These are phyloP conservation scores for Chaetogeoica ovagalla DNA, from an alignment of 2,888 invertebrate species.

Conservation along the genomic window DNA sequence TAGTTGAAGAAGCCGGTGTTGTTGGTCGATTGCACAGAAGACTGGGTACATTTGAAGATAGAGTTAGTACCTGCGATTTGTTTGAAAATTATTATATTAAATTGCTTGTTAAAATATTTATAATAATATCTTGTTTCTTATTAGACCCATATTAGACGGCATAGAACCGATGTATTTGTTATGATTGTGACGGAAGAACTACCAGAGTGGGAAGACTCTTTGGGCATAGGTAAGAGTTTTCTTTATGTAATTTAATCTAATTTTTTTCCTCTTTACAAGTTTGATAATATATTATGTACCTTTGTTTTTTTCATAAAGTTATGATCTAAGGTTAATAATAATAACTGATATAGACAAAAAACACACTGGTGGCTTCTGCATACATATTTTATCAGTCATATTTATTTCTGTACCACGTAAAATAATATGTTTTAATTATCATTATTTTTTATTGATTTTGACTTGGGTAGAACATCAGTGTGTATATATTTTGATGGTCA, in stretches of 20 bases:
- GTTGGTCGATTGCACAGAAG: constrained; percentile 85
- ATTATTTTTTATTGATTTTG: too few relatives aligned
- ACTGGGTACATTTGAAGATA: constrained; percentile 92
- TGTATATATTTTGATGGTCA: too few relatives aligned
- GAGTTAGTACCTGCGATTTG: constrained; percentile 54
- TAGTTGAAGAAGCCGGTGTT: constrained; percentile 95
- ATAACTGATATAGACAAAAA: too few relatives aligned
- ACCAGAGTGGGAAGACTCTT: constrained; percentile 94
- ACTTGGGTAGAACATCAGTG: too few relatives aligned
- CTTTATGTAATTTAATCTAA: constrained; percentile 25
- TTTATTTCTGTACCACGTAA: too few relatives aligned
- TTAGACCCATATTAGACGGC: constrained; percentile 89
- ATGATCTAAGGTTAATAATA: too few relatives aligned
- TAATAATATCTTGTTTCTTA: constrained; percentile 24
- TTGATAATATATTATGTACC: too few relatives aligned
- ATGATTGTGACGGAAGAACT: constrained; percentile 90
- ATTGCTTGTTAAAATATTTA: not conserved
- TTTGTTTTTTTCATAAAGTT: too few relatives aligned
- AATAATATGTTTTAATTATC: too few relatives aligned
- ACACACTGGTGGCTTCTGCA: too few relatives aligned
- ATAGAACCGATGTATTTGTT: constrained; percentile 92
- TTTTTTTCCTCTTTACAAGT: too few relatives aligned
- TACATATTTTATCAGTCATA: too few relatives aligned
- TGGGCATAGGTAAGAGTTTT: constrained; percentile 62
- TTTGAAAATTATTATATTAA: not conserved